Conservation (phyloP, 1,140 invertebrate genomes). For the Drosophila melanogaster region Release_6_plus_ISO1_MT NC_004354.4:9583001-9583500, state of each 20-base stretch:
- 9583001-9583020: background rate
- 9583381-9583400: background rate
- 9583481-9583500: constrained; percentile 7
- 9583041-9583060: too few species aligned
- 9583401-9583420: background rate
- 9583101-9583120: background rate
- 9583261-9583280: constrained; percentile 1
- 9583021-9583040: background rate
- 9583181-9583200: too few species aligned
- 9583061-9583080: too few species aligned
- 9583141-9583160: background rate
- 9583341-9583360: constrained; percentile 39
- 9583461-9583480: too few species aligned
- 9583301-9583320: constrained; percentile 11
- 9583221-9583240: background rate
- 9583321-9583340: constrained; percentile 46
- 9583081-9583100: too few species aligned
- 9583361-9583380: constrained; percentile 39
- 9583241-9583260: constrained; percentile 1
- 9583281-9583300: too few species aligned
- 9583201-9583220: too few species aligned
- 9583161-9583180: background rate
- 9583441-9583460: background rate
- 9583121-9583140: background rate
- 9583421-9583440: background rate